phyloP scores from a whole-genome alignment of 2,113 vertebrate genomes.

The Pelusios castaneus region DNA sequence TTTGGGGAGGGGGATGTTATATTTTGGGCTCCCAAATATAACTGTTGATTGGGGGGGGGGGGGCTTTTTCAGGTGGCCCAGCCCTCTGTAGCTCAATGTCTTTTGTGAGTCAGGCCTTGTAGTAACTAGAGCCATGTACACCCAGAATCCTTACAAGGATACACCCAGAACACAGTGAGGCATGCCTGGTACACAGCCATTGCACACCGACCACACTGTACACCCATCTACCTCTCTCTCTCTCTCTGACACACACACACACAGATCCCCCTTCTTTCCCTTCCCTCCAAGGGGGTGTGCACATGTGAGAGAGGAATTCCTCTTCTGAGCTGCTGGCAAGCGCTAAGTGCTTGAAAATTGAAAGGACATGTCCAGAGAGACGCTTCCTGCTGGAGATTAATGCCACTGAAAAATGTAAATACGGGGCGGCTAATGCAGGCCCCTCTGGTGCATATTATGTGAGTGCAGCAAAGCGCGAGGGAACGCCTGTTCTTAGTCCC shows the following conservation, averaged over 20 bases:
- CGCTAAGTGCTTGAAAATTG: conserved; percentile 65
- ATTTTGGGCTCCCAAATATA: not conserved
- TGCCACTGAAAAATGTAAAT: conserved; percentile 63
- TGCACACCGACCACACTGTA: not conserved
- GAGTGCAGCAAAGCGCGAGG: conserved; percentile 49
- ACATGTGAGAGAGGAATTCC: conserved; percentile 55
- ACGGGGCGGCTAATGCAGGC: conserved; percentile 39
- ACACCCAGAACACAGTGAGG: not conserved
- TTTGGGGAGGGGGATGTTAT: not conserved
- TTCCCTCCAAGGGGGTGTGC: conserved; percentile 10
- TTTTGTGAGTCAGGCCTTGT: not conserved
- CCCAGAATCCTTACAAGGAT: not conserved
- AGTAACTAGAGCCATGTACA: not conserved
- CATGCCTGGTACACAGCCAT: not conserved
- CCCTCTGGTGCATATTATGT: conserved; percentile 45
- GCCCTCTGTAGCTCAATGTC: not conserved
- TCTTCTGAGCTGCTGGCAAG: conserved; percentile 48
- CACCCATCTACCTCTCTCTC: too few species aligned
- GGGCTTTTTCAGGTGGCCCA: not conserved
- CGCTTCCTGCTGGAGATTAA: conserved; percentile 63
- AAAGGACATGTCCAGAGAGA: conserved; percentile 55
- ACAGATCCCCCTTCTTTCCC: not conserved
- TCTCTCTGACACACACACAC: fast-evolving
- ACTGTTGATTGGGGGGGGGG: too few species aligned
- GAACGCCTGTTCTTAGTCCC: conserved; percentile 53